phyloP scores from a whole-genome alignment of 2,797 vertebrate species.

The Malacoctenus gilli region DNA sequence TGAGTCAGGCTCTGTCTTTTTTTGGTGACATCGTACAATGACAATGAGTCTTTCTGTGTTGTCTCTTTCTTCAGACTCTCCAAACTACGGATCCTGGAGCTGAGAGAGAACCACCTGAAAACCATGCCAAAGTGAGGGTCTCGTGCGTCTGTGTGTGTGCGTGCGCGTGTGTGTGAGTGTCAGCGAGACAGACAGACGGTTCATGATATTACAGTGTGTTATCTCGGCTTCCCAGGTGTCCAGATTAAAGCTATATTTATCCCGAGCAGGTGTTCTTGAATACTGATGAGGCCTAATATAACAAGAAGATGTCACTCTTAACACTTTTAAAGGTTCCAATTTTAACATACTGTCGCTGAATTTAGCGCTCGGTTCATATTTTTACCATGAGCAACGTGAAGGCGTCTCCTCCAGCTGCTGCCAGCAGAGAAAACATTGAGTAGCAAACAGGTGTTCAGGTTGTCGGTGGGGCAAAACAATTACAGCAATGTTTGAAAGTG shows the following conservation, averaged over 20 bases:
- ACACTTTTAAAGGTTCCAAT: slow-evolving; percentile 8
- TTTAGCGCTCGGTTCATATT: neutral
- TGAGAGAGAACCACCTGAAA: slow-evolving; percentile 99
- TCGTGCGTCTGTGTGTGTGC: too few relatives aligned
- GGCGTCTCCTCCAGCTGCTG: neutral
- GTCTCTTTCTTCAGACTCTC: slow-evolving; percentile 85
- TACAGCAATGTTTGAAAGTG: too few relatives aligned
- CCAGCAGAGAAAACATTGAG: too few relatives aligned
- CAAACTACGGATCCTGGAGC: slow-evolving; percentile 98
- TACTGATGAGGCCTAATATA: slow-evolving; percentile 20
- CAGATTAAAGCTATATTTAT: slow-evolving; percentile 65
- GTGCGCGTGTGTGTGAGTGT: neutral
- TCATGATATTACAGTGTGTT: slow-evolving; percentile 32
- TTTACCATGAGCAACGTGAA: too few relatives aligned
- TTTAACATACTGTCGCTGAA: neutral
- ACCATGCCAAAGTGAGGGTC: slow-evolving; percentile 97
- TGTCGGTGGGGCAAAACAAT: too few relatives aligned
- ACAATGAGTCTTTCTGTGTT: too few relatives aligned
- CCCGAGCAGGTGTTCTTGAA: slow-evolving; percentile 44
- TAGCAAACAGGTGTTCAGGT: too few relatives aligned
- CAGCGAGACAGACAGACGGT: slow-evolving; percentile 22
- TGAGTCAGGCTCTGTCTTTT: too few relatives aligned
- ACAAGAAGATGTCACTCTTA: slow-evolving; percentile 2
- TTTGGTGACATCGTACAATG: too few relatives aligned
- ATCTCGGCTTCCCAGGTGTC: slow-evolving; percentile 51